Conservation (phyloP, 2,888 invertebrate species). For the Dasysyrphus tricinctus region DNA sequence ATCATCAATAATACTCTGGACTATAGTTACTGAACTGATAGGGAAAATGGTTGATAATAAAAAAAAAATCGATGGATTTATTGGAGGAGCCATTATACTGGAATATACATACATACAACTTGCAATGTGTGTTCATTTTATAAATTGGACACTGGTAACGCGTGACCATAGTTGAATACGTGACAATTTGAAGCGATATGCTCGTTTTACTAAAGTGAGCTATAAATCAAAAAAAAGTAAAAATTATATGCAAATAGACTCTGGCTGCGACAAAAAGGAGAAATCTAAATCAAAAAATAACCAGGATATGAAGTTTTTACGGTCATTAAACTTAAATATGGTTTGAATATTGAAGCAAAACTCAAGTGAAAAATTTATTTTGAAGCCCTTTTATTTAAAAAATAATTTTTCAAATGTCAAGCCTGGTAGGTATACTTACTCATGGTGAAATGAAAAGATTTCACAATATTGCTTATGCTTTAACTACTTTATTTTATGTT, state of each 20-base stretch:
- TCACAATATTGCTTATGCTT: no score
- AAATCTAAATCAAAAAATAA: constrained; percentile 32
- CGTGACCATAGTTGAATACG: constrained; percentile 71
- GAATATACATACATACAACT: constrained; percentile 38
- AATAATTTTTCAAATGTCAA: no score
- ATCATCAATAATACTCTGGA: constrained; percentile 13
- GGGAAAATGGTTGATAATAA: constrained; percentile 9
- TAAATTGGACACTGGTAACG: constrained; percentile 60
- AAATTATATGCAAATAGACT: constrained; percentile 50
- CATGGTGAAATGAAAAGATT: no score
- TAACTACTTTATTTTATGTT: no score
- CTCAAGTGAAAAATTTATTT: background rate
- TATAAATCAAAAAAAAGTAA: constrained; percentile 55
- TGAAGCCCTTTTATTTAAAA: background rate
- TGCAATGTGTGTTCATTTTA: constrained; percentile 59
- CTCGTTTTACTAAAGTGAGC: constrained; percentile 51
- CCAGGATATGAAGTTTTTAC: constrained; percentile 27
- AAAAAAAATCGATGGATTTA: constrained; percentile 45
- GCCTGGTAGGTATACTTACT: no score
- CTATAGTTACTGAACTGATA: constrained; percentile 26
- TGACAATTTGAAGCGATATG: constrained; percentile 66
- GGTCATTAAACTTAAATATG: constrained; percentile 32
- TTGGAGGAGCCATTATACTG: constrained; percentile 43
- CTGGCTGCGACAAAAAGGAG: constrained; percentile 15
- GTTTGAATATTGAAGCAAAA: background rate